Conservation (phyloP, 2,888 invertebrate species). For the Conistra vaccinii region DNA sequence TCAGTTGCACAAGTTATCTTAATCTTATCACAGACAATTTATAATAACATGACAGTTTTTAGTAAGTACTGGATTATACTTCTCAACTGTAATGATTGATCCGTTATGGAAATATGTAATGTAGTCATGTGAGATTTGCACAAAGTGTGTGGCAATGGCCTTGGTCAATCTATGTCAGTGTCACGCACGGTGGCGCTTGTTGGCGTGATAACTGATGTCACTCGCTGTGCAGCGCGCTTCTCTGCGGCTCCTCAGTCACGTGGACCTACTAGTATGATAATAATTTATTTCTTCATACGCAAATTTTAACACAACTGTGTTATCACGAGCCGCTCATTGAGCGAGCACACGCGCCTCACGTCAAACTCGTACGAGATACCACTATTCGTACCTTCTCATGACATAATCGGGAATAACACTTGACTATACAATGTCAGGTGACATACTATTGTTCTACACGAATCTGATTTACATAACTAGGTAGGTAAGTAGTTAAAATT, state of each 20-base stretch:
- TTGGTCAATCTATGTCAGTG: constrained; percentile 75
- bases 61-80: constrained; percentile 29
- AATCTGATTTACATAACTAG: constrained; percentile 53
- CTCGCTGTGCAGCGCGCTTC: constrained; percentile 33
- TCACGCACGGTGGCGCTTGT: constrained; percentile 69
- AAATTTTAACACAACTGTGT: constrained; percentile 35
- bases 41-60: constrained; percentile 33
- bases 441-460: constrained; percentile 56
- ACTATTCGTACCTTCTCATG: constrained; percentile 26
- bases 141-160: constrained; percentile 68
- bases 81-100: constrained; percentile 60
- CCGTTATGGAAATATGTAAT: constrained; percentile 32
- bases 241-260: constrained; percentile 52
- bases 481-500: constrained; percentile 17
- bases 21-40: constrained; percentile 43
- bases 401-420: constrained; percentile 42
- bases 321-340: constrained; percentile 48
- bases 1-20: constrained; percentile 20
- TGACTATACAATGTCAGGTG: constrained; percentile 60
- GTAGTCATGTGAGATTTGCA: constrained; percentile 69
- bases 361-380: constrained; percentile 35
- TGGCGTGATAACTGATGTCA: constrained; percentile 65
- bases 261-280: constrained; percentile 39
- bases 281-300: constrained; percentile 25
- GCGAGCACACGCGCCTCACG: constrained; percentile 31